These are phyloP conservation scores for Oligia strigilis DNA, from an alignment of 2,888 invertebrate species.

Conservation along the genomic window DNA sequence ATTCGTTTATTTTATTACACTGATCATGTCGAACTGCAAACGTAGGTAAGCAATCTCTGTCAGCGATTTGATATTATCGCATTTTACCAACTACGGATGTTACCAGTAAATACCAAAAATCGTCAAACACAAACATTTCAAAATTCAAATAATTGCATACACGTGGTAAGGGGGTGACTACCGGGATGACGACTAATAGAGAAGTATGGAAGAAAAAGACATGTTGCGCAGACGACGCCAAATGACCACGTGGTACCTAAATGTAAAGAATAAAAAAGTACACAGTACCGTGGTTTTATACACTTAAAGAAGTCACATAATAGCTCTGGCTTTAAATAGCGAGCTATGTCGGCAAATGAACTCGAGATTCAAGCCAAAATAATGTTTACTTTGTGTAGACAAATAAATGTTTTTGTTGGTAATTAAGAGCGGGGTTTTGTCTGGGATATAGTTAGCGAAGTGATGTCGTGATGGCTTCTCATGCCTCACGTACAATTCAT, in stretches of 20 bases:
- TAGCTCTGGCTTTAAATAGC: neutral
- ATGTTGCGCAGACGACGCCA: no score
- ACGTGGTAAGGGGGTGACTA: neutral
- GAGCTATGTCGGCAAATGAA: conserved; percentile 8
- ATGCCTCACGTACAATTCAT: neutral
- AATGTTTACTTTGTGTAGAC: conserved; percentile 12
- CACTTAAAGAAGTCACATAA: neutral
- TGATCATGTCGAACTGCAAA: neutral
- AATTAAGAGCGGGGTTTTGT: neutral
- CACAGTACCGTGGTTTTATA: neutral
- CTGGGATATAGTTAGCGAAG: neutral
- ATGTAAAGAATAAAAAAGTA: neutral
- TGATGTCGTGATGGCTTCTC: neutral
- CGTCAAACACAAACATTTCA: neutral
- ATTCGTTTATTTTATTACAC: neutral
- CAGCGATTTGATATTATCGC: neutral
- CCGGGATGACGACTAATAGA: no score
- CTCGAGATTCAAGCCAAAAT: neutral
- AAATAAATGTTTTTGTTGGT: neutral
- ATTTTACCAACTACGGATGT: neutral
- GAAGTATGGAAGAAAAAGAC: no score
- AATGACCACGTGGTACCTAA: no score
- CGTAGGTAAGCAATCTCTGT: neutral
- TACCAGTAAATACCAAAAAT: neutral
- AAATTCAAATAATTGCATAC: neutral